phyloP scores from a whole-genome alignment of 2,797 vertebrate genomes.

The Neoniphon sammara region DNA sequence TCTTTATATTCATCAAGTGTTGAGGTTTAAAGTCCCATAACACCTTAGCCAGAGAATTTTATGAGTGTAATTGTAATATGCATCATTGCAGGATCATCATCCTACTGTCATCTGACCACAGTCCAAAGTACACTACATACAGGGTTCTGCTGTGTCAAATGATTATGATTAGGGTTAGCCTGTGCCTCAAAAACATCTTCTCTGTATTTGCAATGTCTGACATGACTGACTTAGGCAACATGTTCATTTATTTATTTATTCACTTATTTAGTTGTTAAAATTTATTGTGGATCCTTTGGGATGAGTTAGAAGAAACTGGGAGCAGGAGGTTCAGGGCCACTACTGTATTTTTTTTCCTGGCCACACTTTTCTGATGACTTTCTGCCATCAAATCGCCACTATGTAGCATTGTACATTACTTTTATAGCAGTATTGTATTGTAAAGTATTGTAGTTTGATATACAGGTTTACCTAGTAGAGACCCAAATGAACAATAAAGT shows the following conservation, averaged over 20 bases:
- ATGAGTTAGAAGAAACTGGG: background rate
- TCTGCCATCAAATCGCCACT: background rate
- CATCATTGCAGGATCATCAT: slow-evolving; percentile 28
- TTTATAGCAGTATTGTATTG: no score
- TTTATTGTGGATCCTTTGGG: background rate
- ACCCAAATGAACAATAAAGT: background rate
- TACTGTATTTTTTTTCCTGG: background rate
- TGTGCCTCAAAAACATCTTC: background rate
- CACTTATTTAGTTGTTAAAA: no score
- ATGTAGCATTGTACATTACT: no score
- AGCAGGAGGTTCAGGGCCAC: no score
- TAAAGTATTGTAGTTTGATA: no score
- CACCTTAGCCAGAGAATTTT: slow-evolving; percentile 3
- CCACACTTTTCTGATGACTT: background rate
- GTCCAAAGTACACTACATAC: slow-evolving; percentile 68
- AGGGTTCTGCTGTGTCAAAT: slow-evolving; percentile 8
- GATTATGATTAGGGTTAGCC: background rate
- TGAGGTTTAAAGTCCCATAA: background rate
- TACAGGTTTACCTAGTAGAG: background rate
- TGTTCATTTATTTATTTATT: no score
- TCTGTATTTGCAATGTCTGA: background rate
- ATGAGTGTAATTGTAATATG: slow-evolving; percentile 33
- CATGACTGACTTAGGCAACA: background rate
- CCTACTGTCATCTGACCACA: slow-evolving; percentile 60
- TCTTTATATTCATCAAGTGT: background rate